These are phyloP conservation scores for Herminia tarsipennalis DNA, from an alignment of 2,888 invertebrate genomes.

Conservation along the genomic window DNA sequence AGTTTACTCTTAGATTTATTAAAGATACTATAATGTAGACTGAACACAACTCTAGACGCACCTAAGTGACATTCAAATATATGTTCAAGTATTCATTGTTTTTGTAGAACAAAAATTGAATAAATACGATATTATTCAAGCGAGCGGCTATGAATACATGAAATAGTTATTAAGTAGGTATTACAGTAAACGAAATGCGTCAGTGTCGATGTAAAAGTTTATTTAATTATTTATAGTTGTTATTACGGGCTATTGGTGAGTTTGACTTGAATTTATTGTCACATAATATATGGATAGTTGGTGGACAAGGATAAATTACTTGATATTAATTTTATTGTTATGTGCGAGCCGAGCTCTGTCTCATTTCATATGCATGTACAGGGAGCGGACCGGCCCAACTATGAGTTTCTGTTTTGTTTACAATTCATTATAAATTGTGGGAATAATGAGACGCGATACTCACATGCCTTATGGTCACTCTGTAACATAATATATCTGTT, in stretches of 20 bases:
- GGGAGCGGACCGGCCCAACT: slow-evolving; percentile 39
- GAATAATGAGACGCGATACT: slow-evolving; percentile 12
- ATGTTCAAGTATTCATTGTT: slow-evolving; percentile 45
- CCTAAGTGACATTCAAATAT: slow-evolving; percentile 18
- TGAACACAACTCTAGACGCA: slow-evolving; percentile 56
- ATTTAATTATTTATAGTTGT: slow-evolving; percentile 54
- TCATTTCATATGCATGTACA: slow-evolving; percentile 57
- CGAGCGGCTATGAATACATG: slow-evolving; percentile 43
- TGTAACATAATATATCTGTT: too few relatives aligned
- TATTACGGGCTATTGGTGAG: slow-evolving; percentile 43
- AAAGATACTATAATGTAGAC: slow-evolving; percentile 53
- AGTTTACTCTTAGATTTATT: slow-evolving; percentile 62
- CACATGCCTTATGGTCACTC: neutral
- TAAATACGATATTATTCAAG: slow-evolving; percentile 42
- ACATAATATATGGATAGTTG: slow-evolving; percentile 47
- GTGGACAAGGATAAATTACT: slow-evolving; percentile 59
- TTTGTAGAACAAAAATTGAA: slow-evolving; percentile 45
- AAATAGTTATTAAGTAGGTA: slow-evolving; percentile 34
- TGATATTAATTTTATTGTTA: slow-evolving; percentile 63
- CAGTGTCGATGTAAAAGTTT: slow-evolving; percentile 50
- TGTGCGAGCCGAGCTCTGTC: slow-evolving; percentile 42
- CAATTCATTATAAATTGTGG: slow-evolving; percentile 26
- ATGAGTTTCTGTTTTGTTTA: slow-evolving; percentile 30
- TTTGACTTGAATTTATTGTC: slow-evolving; percentile 26
- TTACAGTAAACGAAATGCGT: slow-evolving; percentile 40